These are phyloP conservation scores for Gnatocerus cornutus DNA, from an alignment of 2,888 invertebrate species.

Conservation along the genomic window DNA sequence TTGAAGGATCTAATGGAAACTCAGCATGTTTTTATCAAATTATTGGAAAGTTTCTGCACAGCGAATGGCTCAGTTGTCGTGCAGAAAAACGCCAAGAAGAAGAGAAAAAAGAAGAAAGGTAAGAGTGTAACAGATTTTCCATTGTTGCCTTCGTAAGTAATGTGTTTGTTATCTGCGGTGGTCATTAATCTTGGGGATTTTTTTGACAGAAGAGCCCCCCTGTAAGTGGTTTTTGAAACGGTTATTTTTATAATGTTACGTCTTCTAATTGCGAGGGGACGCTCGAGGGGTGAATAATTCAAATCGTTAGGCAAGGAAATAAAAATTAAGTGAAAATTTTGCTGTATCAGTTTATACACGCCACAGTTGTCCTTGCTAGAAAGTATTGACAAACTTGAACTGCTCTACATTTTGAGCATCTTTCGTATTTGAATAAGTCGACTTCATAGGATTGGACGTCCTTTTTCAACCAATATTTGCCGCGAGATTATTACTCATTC, in stretches of 20 bases:
- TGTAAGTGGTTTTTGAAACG: constrained; percentile 16
- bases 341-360: too few relatives aligned
- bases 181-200: constrained; percentile 31
- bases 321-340: neutral
- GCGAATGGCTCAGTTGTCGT: constrained; percentile 79
- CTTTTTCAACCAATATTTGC: constrained; percentile 37
- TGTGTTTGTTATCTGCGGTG: constrained; percentile 36
- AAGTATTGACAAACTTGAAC: constrained; percentile 17
- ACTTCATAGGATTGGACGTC: constrained; percentile 14
- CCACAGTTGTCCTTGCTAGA: constrained; percentile 13
- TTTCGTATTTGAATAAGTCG: constrained; percentile 19
- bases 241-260: constrained; percentile 1
- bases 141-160: constrained; percentile 37
- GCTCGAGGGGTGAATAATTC: constrained; percentile 7
- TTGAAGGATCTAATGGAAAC: constrained; percentile 92
- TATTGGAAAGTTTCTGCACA: constrained; percentile 85
- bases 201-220: constrained; percentile 13
- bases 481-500: constrained; percentile 37
- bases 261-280: neutral
- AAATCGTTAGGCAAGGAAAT: neutral
- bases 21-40: constrained; percentile 91
- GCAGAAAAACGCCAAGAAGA: constrained; percentile 77
- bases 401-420: constrained; percentile 18
- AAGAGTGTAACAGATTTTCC: constrained; percentile 52
- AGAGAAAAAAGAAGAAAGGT: constrained; percentile 71